Base-by-base conservation (phyloP, 2,888 invertebrate species). In the Ormyrus rosae region DNA sequence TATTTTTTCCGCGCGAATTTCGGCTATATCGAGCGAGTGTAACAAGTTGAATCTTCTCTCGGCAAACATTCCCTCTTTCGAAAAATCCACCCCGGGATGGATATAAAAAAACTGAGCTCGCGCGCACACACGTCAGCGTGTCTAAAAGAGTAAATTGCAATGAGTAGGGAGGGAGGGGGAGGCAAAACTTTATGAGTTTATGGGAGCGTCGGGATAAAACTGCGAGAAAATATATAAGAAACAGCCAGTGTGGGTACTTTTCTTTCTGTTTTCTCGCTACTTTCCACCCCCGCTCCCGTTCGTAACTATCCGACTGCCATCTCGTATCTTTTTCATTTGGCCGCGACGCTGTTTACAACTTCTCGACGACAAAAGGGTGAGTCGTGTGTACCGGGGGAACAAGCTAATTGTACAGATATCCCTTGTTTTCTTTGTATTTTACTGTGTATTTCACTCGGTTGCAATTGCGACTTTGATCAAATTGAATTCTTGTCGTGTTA, bases 251-350 rank as follows among this genome's bases (percentile, higher is more conserved):
- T 7, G 48, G n/a, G 19, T 11, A 46, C 53, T 72, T 63, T 61
- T 10, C 48, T 6, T 61, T 48, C 8, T 61, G 11, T n/a, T 45
- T 11, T 11, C 11, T 71, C 34, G 34, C 34, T 34, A 34, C 34
- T 34, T 34, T 34, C 34, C 1, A 1, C 34, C 34, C 34, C 13
- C 13, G 13, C 13, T 13, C 34, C n/a, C 55, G 13, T 13, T 45
- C 64, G 48, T 53, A 53, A 53, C 71, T 45, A 56, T 74, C 13
- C n/a, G 7, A 46, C 11, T 65, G 56, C 19, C 60, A 50, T 67
- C 58, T 60, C 51, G 50, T 74, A 60, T 74, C 58, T 74, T 74
- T 67, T 67, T 67, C 67, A 65, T 67, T 65, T 67, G 6, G 5
- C 50, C 11, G 48, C 6, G 3, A 9, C 46, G 1, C 46, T 72